A percentile compares a stretch with the other conserved stretches of the same genome.
phyloP scores from a whole-genome alignment of 2,113 vertebrate species.

The Pholis gunnellus region DNA sequence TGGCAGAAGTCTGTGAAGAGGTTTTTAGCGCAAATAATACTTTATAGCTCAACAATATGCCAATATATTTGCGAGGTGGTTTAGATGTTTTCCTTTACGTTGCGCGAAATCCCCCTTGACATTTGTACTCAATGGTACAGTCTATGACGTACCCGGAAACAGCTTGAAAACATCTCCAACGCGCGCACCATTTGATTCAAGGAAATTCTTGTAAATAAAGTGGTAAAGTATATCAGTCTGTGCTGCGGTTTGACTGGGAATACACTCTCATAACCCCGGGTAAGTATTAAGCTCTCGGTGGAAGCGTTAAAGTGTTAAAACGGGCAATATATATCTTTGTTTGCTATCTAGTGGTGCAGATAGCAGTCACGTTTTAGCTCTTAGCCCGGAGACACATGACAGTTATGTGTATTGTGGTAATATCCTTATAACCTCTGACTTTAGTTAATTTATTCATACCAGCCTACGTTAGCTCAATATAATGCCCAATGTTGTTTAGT shows the following conservation, averaged over 20 bases:
- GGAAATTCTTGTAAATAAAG: background rate
- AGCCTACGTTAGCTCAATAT: background rate
- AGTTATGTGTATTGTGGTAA: background rate
- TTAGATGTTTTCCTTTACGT: background rate
- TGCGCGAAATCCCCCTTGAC: background rate
- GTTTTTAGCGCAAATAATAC: accelerated
- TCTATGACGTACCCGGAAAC: slow-evolving; percentile 69
- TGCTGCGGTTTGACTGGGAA: background rate
- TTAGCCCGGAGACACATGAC: background rate
- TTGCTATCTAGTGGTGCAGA: background rate
- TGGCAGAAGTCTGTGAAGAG: accelerated
- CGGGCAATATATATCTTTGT: background rate
- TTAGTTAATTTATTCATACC: no score
- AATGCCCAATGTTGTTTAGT: background rate
- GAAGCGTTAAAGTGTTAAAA: background rate
- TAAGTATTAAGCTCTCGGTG: background rate
- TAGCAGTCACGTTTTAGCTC: slow-evolving; percentile 5
- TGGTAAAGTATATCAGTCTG: background rate
- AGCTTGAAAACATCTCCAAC: slow-evolving; percentile 17
- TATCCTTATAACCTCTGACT: no score
- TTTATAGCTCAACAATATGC: accelerated
- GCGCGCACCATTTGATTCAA: slow-evolving; percentile 57
- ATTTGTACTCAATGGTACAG: slow-evolving; percentile 35
- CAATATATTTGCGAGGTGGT: accelerated
- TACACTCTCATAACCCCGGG: background rate